Percentiles rank a stretch among this genome's conserved stretches.
Conservation (phyloP, 2,113 vertebrate genomes). For the Chaetura pelagica region DNA sequence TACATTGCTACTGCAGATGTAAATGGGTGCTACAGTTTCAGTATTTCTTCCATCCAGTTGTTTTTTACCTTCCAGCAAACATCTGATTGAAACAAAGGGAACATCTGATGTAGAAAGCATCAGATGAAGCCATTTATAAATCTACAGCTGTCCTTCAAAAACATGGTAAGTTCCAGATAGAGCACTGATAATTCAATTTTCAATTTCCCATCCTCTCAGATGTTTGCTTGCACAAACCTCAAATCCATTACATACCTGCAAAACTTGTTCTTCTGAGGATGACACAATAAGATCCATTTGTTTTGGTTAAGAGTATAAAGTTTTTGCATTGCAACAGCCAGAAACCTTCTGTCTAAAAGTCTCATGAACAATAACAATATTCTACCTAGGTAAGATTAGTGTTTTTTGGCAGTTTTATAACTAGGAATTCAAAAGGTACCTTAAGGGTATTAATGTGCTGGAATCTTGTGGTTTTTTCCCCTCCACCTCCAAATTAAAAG, state of each 20-base stretch:
- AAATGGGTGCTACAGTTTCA: not conserved
- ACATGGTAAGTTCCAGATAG: not conserved
- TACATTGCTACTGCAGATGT: not conserved
- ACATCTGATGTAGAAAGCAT: not conserved
- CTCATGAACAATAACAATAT: not conserved
- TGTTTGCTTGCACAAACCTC: not conserved
- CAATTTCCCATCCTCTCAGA: not conserved
- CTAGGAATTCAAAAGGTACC: not conserved
- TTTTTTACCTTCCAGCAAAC: not conserved
- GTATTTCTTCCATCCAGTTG: not conserved
- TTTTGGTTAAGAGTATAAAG: constrained; percentile 6
- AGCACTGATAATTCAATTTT: not conserved
- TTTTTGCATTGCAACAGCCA: not conserved
- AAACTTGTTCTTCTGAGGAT: constrained; percentile 47
- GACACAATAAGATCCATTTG: constrained; percentile 19
- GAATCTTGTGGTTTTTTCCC: not conserved
- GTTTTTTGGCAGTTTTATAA: not conserved
- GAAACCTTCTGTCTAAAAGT: not conserved
- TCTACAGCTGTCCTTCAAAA: not conserved
- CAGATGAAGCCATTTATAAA: not conserved
- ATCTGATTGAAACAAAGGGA: not conserved
- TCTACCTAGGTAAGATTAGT: not conserved
- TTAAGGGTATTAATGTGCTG: not conserved
- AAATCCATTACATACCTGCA: constrained; percentile 54
- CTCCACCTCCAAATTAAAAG: not conserved